Base-by-base conservation (phyloP, 2,888 invertebrate genomes). In the Halictus ligatus region DNA sequence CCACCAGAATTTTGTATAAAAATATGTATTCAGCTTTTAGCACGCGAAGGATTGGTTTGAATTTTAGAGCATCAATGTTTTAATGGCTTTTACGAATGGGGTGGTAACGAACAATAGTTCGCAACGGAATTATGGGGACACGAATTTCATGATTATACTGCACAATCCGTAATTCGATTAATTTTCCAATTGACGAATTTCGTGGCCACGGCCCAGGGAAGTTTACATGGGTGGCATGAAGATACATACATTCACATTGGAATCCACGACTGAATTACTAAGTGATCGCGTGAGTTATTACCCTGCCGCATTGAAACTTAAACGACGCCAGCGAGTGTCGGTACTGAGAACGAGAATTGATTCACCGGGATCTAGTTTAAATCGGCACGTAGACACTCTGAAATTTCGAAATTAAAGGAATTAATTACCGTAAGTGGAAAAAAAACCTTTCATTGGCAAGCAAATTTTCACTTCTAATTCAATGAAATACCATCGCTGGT, bases 161-260 rank as follows among this genome's bases (percentile, higher is more conserved):
- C 35, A 48, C 13, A 69, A 78, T 60, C 40, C 58, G 69, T 71
- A 71, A 43, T 25, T 78, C 54, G 48, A 83, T 64, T 78, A 83
- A 79, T 79, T 79, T 83, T 78, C 75, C 72, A 25, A 72, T 25
- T 75, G 43, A 69, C 48, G 78, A 72, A 67, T 81, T 81, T 85
- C 78, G 72, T 75, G 78, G 71, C 71, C 60, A 48, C 58, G 48
- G 35, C 60, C 79, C 79, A 74, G 69, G 77, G 72, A 79, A 78
- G 78, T 85, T 80, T 83, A 79, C 81, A 77, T 81, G 84, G 84
- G 81, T 67, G 75, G 77, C 50, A 72, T 60, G 15, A 76, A 85
- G 74, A 80, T 78, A 78, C 69, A 48, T 77, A 78, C 69, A 58
- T 75, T 69, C 80, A 64, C 54, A 78, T 75, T 78, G 21, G 60